Conservation (phyloP, 53 echinoderm and acorn worm species). For the Henricia sp. region DNA sequence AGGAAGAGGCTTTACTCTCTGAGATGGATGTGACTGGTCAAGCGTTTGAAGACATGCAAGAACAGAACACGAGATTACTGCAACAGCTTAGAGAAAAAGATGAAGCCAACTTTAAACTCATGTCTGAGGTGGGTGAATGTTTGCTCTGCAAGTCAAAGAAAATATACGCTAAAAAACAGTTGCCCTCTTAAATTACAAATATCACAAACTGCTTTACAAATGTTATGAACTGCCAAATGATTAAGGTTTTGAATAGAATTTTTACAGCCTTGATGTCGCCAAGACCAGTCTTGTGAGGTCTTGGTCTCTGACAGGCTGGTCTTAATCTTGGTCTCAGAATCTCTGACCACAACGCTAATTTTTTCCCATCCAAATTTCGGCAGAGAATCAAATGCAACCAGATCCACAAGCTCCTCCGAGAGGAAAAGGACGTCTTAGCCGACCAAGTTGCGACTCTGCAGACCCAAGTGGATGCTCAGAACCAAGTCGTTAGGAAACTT, state of each 20-base stretch:
- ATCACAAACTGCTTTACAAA: too few species aligned
- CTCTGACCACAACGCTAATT: too few species aligned
- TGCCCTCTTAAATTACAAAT: too few species aligned
- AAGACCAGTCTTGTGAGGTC: too few species aligned
- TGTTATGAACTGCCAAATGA: too few species aligned
- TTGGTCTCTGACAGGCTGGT: too few species aligned
- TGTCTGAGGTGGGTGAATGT: constrained; percentile 90
- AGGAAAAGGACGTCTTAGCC: constrained; percentile 95
- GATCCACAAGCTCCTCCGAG: constrained; percentile 92
- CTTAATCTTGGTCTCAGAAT: too few species aligned
- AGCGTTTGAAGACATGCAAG: constrained; percentile 99
- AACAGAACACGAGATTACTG: constrained; percentile 89
- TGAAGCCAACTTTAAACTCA: constrained; percentile 99
- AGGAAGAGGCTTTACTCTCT: constrained; percentile 91
- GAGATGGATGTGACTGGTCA: constrained; percentile 99
- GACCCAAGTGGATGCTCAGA: constrained; percentile 99
- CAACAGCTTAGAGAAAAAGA: constrained; percentile 96
- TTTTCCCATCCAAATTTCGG: too few species aligned
- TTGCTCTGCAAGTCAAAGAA: too few species aligned
- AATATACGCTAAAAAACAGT: too few species aligned
- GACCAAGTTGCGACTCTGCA: constrained; percentile 98
- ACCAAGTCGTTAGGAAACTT: constrained; percentile 92
- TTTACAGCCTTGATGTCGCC: too few species aligned
- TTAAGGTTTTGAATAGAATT: too few species aligned
- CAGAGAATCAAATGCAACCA: constrained; percentile 99